A percentile compares a stretch with the other conserved stretches of the same genome.
These are phyloP conservation scores for Pyxicephalus adspersus DNA, from an alignment of 2,113 vertebrate species.

Conservation along the genomic window DNA sequence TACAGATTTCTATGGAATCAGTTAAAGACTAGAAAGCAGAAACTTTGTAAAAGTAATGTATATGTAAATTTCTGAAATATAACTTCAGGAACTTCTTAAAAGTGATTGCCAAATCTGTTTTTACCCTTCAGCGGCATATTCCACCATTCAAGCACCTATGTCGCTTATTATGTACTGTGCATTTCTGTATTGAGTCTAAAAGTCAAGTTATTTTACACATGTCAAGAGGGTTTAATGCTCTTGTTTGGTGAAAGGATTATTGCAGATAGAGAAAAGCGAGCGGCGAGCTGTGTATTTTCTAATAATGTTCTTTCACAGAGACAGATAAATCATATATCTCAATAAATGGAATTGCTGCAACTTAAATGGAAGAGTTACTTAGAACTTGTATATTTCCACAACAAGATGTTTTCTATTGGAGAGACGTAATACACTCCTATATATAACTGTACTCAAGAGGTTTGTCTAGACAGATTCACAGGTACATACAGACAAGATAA, in stretches of 20 bases:
- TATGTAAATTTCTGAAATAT: slow-evolving; percentile 40
- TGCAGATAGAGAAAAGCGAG: slow-evolving; percentile 48
- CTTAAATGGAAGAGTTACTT: slow-evolving; percentile 45
- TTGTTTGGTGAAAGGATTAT: slow-evolving; percentile 55
- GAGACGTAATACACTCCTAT: slow-evolving; percentile 14
- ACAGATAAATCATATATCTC: slow-evolving; percentile 52
- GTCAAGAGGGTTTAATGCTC: slow-evolving; percentile 57
- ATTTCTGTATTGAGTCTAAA: slow-evolving; percentile 44
- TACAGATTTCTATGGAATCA: neutral
- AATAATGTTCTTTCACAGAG: slow-evolving; percentile 49
- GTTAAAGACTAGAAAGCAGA: neutral
- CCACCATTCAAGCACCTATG: slow-evolving; percentile 36
- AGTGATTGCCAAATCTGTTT: slow-evolving; percentile 28
- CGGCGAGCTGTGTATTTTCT: slow-evolving; percentile 53
- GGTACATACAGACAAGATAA: neutral
- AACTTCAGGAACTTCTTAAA: slow-evolving; percentile 39
- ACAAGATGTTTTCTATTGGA: slow-evolving; percentile 37
- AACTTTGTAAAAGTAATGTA: slow-evolving; percentile 46
- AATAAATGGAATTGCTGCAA: slow-evolving; percentile 50
- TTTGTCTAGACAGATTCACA: neutral
- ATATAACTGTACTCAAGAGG: slow-evolving; percentile 10
- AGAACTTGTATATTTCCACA: slow-evolving; percentile 29
- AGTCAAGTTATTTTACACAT: slow-evolving; percentile 56
- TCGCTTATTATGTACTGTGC: slow-evolving; percentile 54
- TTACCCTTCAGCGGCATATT: slow-evolving; percentile 11